phyloP scores from a whole-genome alignment of 92 coral and sea anemone genomes.

The Meandrina meandrites region DNA sequence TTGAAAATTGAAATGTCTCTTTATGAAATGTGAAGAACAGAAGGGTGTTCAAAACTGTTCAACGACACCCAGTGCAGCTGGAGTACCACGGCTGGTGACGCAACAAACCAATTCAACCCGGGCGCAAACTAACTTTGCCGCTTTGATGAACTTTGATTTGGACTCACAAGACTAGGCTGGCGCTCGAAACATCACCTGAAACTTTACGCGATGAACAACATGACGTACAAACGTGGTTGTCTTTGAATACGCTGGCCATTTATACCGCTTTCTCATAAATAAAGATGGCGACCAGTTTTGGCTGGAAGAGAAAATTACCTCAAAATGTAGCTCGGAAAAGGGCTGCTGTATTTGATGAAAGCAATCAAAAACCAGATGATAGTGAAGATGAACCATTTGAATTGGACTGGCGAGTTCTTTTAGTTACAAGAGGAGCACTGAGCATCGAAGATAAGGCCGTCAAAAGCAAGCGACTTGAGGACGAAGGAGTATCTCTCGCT shows the following conservation, averaged over 20 bases:
- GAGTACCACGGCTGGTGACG: too few species aligned
- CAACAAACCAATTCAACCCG: too few species aligned
- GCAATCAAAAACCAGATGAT: conserved; percentile 51
- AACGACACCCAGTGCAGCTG: too few species aligned
- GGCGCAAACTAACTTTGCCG: too few species aligned
- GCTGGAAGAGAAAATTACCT: conserved; percentile 78
- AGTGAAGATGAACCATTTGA: conserved; percentile 54
- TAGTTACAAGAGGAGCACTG: conserved; percentile 45
- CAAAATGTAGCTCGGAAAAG: conserved; percentile 66
- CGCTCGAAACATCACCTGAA: too few species aligned
- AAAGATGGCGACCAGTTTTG: conserved; percentile 84
- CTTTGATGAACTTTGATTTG: too few species aligned
- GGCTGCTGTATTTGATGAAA: conserved; percentile 69
- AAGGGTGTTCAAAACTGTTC: too few species aligned
- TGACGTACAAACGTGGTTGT: neutral
- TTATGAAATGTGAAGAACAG: too few species aligned
- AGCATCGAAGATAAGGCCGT: conserved; percentile 57
- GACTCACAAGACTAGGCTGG: too few species aligned
- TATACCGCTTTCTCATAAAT: conserved; percentile 15
- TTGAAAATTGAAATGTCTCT: too few species aligned
- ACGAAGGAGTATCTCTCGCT: conserved; percentile 85
- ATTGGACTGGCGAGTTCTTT: conserved; percentile 62
- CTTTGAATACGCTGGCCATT: conserved; percentile 14
- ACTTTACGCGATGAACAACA: neutral
- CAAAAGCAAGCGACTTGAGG: conserved; percentile 73